Evolutionary conservation across 2,797 vertebrate genomes (phyloP).

Genomic region (Eleutherodactylus coqui): DNA sequence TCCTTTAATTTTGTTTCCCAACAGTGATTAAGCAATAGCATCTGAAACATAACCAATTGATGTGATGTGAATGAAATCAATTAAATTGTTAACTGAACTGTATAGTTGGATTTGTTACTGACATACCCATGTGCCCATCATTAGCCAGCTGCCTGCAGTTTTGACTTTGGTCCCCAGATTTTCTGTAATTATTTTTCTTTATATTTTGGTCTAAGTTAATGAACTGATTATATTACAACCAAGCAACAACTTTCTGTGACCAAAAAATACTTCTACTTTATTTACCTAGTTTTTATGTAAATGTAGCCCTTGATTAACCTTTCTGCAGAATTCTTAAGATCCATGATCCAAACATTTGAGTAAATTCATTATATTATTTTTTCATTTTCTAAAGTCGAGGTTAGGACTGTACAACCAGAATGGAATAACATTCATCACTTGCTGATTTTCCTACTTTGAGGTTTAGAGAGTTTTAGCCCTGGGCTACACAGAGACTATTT

Average conservation of each 20-base stretch:
- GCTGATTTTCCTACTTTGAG: background rate
- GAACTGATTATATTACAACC: constrained; percentile 61
- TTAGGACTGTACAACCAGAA: too few relatives aligned
- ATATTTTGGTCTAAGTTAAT: constrained; percentile 64
- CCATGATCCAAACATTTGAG: background rate
- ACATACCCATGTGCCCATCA: constrained; percentile 62
- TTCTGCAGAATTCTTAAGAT: background rate
- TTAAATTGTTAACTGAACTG: constrained; percentile 64
- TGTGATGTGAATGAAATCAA: constrained; percentile 64
- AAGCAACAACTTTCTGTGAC: constrained; percentile 56
- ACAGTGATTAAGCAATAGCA: constrained; percentile 62
- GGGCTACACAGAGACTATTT: too few relatives aligned
- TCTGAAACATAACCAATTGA: constrained; percentile 64
- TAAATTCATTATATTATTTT: background rate
- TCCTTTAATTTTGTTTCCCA: constrained; percentile 62
- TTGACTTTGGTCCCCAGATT: constrained; percentile 61
- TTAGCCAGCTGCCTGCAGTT: constrained; percentile 63
- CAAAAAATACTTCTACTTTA: constrained; percentile 33
- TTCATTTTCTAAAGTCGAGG: background rate
- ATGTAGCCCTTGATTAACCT: constrained; percentile 57
- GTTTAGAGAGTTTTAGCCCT: too few relatives aligned
- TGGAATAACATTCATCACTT: background rate
- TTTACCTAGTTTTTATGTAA: constrained; percentile 50
- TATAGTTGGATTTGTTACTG: constrained; percentile 64
- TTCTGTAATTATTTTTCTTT: constrained; percentile 64